Evolutionary conservation across 2,888 invertebrate species (phyloP).

Genomic region (Cerceris ruficornis): DNA sequence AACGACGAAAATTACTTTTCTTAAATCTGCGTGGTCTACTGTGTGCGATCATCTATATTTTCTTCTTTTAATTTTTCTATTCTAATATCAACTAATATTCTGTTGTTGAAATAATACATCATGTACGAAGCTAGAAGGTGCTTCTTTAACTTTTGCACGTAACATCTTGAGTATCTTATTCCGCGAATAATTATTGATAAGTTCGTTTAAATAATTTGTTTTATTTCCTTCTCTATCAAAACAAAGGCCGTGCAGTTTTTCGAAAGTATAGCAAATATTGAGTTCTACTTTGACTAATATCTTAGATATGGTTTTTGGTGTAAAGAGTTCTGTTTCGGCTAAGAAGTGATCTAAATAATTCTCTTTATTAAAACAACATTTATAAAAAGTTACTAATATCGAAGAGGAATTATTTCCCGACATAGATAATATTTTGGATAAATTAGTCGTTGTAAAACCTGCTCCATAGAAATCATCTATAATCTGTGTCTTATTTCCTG

Average conservation of each 20-base stretch:
- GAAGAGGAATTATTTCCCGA: conserved; percentile 69
- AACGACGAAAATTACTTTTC: no score
- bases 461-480: conserved; percentile 53
- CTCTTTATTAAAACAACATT: conserved; percentile 70
- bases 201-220: conserved; percentile 33
- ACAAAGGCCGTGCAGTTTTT: conserved; percentile 63
- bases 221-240: conserved; percentile 55
- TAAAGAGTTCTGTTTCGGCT: conserved; percentile 68
- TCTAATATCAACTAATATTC: not conserved
- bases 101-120: not conserved
- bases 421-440: conserved; percentile 72
- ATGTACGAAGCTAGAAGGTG: not conserved
- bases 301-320: conserved; percentile 63
- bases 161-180: not conserved
- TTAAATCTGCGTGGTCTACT: no score
- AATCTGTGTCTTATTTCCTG: conserved; percentile 70
- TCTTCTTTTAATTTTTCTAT: not conserved
- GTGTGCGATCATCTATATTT: no score
- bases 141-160: not conserved
- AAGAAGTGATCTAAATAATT: conserved; percentile 71
- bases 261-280: conserved; percentile 66
- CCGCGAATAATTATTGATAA: not conserved
- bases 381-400: conserved; percentile 71
- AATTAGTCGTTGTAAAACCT: conserved; percentile 58
- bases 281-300: conserved; percentile 54